Conservation (phyloP, 1,140 invertebrate genomes). For the Leucophenga varia region DNA sequence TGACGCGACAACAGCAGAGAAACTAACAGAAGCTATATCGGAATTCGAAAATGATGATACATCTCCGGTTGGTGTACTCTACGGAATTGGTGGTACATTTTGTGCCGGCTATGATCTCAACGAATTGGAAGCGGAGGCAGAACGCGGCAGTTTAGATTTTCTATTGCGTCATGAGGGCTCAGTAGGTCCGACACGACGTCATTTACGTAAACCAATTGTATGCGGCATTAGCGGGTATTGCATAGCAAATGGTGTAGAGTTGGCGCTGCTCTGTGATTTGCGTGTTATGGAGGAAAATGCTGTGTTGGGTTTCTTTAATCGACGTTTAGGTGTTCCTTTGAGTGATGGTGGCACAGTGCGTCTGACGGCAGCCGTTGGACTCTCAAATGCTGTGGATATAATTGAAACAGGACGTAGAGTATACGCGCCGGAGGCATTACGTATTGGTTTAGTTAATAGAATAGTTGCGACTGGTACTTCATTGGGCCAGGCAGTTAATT, state of each 20-base stretch:
- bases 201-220: constrained; percentile 79
- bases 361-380: constrained; percentile 76
- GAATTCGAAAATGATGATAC: constrained; percentile 75
- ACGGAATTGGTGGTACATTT: constrained; percentile 87
- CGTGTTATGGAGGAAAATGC: constrained; percentile 83
- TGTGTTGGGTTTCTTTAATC: constrained; percentile 77
- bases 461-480: constrained; percentile 78
- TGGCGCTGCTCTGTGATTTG: constrained; percentile 88
- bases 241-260: constrained; percentile 84
- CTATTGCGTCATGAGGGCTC: constrained; percentile 43
- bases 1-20: constrained; percentile 65
- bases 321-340: constrained; percentile 83
- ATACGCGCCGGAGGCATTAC: constrained; percentile 72
- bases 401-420: constrained; percentile 82
- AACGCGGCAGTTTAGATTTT: constrained; percentile 37
- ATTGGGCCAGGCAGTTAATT: constrained; percentile 75
- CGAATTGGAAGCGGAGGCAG: constrained; percentile 58
- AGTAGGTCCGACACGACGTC: constrained; percentile 62
- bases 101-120: constrained; percentile 85
- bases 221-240: constrained; percentile 85
- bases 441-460: constrained; percentile 77
- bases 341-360: constrained; percentile 79
- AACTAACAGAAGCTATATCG: constrained; percentile 71
- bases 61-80: constrained; percentile 72
- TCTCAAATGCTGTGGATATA: constrained; percentile 82